phyloP scores from a whole-genome alignment of 2,113 vertebrate genomes.

The Butorides virescens region DNA sequence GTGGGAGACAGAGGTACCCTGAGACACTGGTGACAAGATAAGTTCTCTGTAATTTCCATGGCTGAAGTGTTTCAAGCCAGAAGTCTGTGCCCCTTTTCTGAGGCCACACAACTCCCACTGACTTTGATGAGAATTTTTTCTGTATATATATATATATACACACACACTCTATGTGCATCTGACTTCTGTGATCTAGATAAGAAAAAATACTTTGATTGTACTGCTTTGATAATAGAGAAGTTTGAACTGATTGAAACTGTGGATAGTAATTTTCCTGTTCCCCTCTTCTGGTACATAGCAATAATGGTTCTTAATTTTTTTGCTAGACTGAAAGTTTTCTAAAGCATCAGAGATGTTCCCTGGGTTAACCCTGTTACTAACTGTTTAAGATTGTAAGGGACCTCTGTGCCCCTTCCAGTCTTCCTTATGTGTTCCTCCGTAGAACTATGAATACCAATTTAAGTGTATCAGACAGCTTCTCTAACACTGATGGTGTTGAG shows the following conservation, averaged over 20 bases:
- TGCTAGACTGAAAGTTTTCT: not conserved
- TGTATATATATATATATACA: fast-evolving
- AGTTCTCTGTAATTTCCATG: not conserved
- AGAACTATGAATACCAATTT: not conserved
- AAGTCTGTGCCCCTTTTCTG: not conserved
- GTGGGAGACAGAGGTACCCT: not conserved
- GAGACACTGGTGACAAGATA: not conserved
- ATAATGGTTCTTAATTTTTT: not conserved
- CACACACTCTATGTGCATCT: not conserved
- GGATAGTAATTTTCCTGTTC: not conserved
- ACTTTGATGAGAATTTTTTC: not conserved
- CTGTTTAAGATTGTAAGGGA: not conserved
- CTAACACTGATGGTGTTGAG: not conserved
- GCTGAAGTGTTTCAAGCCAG: not conserved
- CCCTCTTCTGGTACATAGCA: not conserved
- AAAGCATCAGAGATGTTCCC: not conserved
- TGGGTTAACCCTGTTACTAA: not conserved
- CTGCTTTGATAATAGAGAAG: not conserved
- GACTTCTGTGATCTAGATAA: not conserved
- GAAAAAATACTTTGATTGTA: not conserved
- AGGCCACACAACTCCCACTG: not conserved
- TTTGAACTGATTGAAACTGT: not conserved
- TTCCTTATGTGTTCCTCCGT: not conserved
- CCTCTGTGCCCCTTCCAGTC: not conserved
- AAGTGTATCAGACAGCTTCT: not conserved